Evolutionary conservation across 2,113 vertebrate species (phyloP).

Genomic region (Alligator sinensis): DNA sequence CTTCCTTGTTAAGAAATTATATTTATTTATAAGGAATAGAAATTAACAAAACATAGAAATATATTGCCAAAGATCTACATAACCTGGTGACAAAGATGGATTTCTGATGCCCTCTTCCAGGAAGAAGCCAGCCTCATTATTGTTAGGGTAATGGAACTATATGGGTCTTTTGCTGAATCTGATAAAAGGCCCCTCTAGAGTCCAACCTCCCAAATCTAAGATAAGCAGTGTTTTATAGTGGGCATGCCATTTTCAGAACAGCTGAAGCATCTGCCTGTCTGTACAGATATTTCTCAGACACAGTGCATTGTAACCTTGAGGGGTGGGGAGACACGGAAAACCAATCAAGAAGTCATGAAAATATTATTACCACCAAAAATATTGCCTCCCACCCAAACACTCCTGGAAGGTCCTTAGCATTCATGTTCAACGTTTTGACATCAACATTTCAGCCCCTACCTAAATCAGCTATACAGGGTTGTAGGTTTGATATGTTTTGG

Average conservation of each 20-base stretch:
- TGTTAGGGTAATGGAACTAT: background rate
- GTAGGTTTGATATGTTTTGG: too few relatives aligned
- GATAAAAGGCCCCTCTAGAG: background rate
- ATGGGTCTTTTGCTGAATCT: background rate
- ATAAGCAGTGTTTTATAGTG: background rate
- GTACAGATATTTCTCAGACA: too few relatives aligned
- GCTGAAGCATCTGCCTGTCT: too few relatives aligned
- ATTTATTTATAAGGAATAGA: background rate
- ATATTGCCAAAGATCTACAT: background rate
- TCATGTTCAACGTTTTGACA: too few relatives aligned
- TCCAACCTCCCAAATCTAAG: background rate
- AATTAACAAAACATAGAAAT: background rate
- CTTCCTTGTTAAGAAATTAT: background rate
- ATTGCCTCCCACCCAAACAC: too few relatives aligned
- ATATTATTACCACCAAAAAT: too few relatives aligned
- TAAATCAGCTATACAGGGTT: too few relatives aligned
- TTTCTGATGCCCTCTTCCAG: background rate
- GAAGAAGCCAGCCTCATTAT: background rate
- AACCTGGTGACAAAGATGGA: background rate
- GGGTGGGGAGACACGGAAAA: too few relatives aligned
- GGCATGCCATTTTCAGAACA: background rate
- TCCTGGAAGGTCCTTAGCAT: too few relatives aligned
- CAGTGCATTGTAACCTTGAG: too few relatives aligned
- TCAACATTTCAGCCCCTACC: too few relatives aligned
- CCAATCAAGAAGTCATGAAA: too few relatives aligned